A percentile compares a stretch with the other conserved stretches of the same genome.
Conservation (phyloP, 2,888 invertebrate species). For the Fragum fragum region DNA sequence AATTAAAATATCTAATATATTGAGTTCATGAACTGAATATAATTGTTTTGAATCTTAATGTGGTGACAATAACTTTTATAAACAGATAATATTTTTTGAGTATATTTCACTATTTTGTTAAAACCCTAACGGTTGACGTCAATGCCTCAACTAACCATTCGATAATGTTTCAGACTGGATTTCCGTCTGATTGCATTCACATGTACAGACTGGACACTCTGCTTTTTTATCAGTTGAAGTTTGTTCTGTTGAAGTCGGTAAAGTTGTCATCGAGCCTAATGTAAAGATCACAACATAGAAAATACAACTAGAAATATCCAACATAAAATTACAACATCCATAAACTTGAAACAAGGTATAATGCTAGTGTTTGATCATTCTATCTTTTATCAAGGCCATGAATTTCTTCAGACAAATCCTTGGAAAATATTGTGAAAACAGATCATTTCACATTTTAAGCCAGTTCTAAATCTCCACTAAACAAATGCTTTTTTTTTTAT, state of each 20-base stretch:
- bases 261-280: conserved; percentile 24
- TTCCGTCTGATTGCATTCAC: conserved; percentile 47
- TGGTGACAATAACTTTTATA: background rate
- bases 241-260: conserved; percentile 6
- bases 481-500: no score
- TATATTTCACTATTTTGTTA: background rate
- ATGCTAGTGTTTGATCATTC: no score
- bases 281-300: conserved; percentile 18
- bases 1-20: background rate
- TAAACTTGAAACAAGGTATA: no score
- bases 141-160: conserved; percentile 69
- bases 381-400: no score
- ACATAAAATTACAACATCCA: background rate
- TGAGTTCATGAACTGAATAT: background rate
- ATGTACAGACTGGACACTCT: conserved; percentile 58
- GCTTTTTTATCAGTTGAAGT: conserved; percentile 43
- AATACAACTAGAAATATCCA: background rate
- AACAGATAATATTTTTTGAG: background rate
- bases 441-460: no score
- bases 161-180: conserved; percentile 31
- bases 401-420: no score
- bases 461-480: no score
- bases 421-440: no score
- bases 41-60: background rate
- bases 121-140: conserved; percentile 21